A percentile compares a stretch with the other conserved stretches of the same genome.
These are phyloP conservation scores for Mustela nigripes DNA, from an alignment of 2,113 vertebrate genomes.

Conservation along the genomic window DNA sequence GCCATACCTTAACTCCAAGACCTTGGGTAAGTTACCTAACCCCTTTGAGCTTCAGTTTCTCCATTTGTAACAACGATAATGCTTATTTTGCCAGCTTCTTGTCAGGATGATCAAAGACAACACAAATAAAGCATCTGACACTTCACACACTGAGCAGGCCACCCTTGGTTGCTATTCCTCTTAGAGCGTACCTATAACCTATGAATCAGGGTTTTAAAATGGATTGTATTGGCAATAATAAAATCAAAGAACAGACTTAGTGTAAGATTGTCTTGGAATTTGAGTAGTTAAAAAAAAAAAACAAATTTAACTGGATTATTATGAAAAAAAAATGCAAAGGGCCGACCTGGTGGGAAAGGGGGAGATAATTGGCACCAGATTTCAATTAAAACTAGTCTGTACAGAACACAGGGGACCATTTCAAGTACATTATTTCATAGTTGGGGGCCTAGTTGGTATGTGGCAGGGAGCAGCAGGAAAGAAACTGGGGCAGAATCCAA, in stretches of 20 bases:
- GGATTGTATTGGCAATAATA: constrained; percentile 28
- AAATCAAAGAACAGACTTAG: constrained; percentile 32
- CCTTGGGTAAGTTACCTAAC: not conserved
- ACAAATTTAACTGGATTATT: constrained; percentile 37
- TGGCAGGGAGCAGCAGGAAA: not conserved
- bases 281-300: constrained; percentile 45
- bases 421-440: constrained; percentile 67
- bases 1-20: not conserved
- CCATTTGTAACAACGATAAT: not conserved
- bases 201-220: not conserved
- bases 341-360: constrained; percentile 19
- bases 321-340: constrained; percentile 65
- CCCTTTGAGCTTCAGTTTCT: not conserved
- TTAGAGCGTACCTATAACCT: not conserved
- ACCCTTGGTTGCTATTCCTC: not conserved
- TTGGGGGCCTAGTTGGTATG: not conserved
- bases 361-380: constrained; percentile 55
- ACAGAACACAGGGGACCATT: constrained; percentile 44
- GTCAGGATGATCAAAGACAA: not conserved
- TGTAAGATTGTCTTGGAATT: not conserved
- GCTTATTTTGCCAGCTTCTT: not conserved
- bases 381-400: constrained; percentile 73
- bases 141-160: not conserved
- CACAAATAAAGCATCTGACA: not conserved
- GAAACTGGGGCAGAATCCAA: constrained; percentile 65